Percentiles rank a stretch among this genome's conserved stretches.
Conservation (phyloP, 2,797 vertebrate species). For the Anguilla pacifica region DNA sequence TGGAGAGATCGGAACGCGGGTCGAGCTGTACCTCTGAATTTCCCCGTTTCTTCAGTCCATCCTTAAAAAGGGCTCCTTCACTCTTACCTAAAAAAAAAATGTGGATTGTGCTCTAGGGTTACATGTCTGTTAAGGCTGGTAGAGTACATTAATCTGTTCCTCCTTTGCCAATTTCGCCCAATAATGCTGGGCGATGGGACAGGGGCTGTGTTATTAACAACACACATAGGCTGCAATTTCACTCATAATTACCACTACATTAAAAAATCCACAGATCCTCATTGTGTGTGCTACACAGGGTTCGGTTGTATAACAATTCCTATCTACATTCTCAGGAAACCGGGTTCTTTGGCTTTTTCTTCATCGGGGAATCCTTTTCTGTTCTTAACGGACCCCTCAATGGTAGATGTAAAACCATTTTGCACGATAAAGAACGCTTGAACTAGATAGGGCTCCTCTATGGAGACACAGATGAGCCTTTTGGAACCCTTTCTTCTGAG, state of each 20-base stretch:
- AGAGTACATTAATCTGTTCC: neutral
- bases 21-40: neutral
- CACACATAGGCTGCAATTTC: neutral
- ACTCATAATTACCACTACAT: neutral
- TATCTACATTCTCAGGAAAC: too few relatives aligned
- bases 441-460: too few relatives aligned
- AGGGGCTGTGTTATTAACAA: neutral
- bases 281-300: too few relatives aligned
- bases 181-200: too few relatives aligned
- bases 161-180: neutral
- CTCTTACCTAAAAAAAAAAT: neutral
- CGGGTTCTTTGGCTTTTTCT: too few relatives aligned
- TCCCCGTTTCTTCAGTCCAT: neutral
- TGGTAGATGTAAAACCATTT: too few relatives aligned
- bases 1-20: neutral
- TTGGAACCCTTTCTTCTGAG: too few relatives aligned
- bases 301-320: too few relatives aligned
- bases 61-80: neutral
- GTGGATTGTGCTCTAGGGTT: neutral
- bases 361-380: too few relatives aligned
- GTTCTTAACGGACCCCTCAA: too few relatives aligned
- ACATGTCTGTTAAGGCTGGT: neutral
- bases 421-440: too few relatives aligned
- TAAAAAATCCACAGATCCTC: neutral
- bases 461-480: too few relatives aligned